phyloP scores from a whole-genome alignment of 2,888 invertebrate species.

The Argyresthia goedartella region DNA sequence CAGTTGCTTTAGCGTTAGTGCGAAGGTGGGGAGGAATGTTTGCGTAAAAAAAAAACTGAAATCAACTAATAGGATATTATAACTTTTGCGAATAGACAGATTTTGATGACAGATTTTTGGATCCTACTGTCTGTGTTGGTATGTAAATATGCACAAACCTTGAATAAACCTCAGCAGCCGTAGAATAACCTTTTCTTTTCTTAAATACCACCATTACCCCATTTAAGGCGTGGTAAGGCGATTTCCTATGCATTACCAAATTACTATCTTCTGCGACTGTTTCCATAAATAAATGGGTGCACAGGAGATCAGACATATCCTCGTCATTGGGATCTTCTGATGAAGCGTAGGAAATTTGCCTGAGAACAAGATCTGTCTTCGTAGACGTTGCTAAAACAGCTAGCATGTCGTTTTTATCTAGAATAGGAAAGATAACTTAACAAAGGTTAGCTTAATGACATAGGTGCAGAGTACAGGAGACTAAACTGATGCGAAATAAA shows the following conservation, averaged over 20 bases:
- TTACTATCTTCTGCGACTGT: conserved; percentile 19
- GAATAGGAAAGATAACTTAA: conserved; percentile 13
- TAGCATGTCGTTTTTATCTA: conserved; percentile 27
- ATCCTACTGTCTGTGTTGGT: too few relatives aligned
- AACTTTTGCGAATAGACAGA: too few relatives aligned
- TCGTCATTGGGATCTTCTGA: too few relatives aligned
- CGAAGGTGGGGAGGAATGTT: too few relatives aligned
- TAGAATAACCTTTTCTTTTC: neutral
- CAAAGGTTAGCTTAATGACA: neutral
- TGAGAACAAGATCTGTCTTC: conserved; percentile 30
- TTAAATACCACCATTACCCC: conserved; percentile 35
- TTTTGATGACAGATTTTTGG: too few relatives aligned
- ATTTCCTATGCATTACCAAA: conserved; percentile 30
- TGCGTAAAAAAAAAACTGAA: too few relatives aligned
- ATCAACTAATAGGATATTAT: too few relatives aligned
- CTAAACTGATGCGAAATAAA: too few relatives aligned
- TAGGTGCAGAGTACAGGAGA: neutral
- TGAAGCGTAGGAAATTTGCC: conserved; percentile 8
- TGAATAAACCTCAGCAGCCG: conserved; percentile 27
- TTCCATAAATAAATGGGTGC: conserved; percentile 36
- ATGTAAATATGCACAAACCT: conserved; percentile 37
- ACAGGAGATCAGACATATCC: conserved; percentile 24
- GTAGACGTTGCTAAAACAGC: conserved; percentile 35
- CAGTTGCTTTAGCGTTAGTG: too few relatives aligned
- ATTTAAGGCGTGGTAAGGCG: conserved; percentile 40